Evolutionary conservation across 2,797 vertebrate species (phyloP), one percentile per base, ranked within the genome.

Genomic region (Phyllotis vaccarum): DNA sequence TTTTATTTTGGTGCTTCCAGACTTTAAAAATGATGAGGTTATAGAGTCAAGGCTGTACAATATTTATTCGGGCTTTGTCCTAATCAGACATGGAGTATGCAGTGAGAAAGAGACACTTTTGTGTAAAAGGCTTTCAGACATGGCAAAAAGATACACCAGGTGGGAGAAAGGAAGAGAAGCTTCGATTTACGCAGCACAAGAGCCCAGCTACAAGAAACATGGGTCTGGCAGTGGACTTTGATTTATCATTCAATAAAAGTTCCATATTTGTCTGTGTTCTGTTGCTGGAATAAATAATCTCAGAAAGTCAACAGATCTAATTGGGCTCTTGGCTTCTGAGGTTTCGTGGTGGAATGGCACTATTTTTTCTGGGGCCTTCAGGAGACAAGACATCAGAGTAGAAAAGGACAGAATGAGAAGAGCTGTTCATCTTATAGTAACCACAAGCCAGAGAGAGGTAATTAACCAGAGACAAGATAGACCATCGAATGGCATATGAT

Each of bases 21-120:
- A 94, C 70, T 92, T 91, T 76, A 56, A 95, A 95, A 94, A 93
- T 93, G 94, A 97, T 97, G 75, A 95, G 86, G 74, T 90, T 60
- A 97, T 7, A 94, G 21, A 96, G 79, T 93, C 82, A 93, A 96
- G 68, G 68, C 19, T 78, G 68, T 78, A 56, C 3, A 91, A 89
- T 95, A 96, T 92, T 90, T 83, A 95, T 94, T 94, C 89, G 86
- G 62, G 19, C 76, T 74, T 94, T 96, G 46, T 79, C 68, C 82
- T 95, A 88, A 97, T 96, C 86, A 94, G 60, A 90, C 90, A 37
- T 76, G 89, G 81, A 87, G 58, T 89, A 64, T 62, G 43, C 78
- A 94, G 64, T 14, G 64, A 37, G 31, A 91, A 94, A n/a, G 68
- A 74, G 14, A 68, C 85, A 80, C 46, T 6, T 29, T 43, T 75